Evolutionary conservation across 2,113 vertebrate species (phyloP).

Genomic region (Chitala chitala): DNA sequence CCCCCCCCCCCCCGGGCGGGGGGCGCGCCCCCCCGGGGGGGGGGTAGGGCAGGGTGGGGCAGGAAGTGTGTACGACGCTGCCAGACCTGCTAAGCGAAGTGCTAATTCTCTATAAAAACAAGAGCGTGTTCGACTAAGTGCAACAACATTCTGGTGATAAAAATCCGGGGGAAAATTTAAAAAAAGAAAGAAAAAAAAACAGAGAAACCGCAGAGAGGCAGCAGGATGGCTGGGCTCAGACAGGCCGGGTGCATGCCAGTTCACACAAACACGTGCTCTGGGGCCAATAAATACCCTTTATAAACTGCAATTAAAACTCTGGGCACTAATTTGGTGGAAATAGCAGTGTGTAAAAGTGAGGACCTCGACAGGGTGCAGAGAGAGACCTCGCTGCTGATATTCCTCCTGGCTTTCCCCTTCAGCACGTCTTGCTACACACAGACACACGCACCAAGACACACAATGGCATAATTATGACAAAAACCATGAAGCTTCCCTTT

Average conservation of each 20-base stretch:
- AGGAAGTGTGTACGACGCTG: conserved; percentile 46
- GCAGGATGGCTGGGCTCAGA: conserved; percentile 32
- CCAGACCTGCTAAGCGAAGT: conserved; percentile 46
- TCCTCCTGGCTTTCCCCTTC: too few species aligned
- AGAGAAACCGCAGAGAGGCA: conserved; percentile 56
- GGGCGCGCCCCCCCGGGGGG: too few species aligned
- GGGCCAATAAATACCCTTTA: conserved; percentile 61
- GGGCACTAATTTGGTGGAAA: conserved; percentile 73
- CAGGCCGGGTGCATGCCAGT: background rate
- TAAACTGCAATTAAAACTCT: conserved; percentile 74
- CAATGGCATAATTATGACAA: background rate
- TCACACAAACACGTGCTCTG: conserved; percentile 11
- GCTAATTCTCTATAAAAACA: conserved; percentile 69
- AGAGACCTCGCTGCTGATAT: too few species aligned
- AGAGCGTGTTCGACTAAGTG: conserved; percentile 51
- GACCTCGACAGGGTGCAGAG: conserved; percentile 15
- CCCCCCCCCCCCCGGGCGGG: too few species aligned
- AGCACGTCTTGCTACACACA: too few species aligned
- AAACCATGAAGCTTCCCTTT: background rate
- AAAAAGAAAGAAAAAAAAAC: conserved; percentile 31
- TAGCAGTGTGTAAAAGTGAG: conserved; percentile 57
- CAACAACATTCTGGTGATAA: conserved; percentile 51
- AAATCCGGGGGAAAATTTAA: conserved; percentile 20
- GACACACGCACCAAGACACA: too few species aligned
- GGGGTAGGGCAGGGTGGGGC: background rate